Percentiles rank a stretch among this genome's conserved stretches.
These are phyloP conservation scores for Mastigias papua DNA, from an alignment of 30 jellyfish, hydroid and myxozoan species.

Conservation along the genomic window DNA sequence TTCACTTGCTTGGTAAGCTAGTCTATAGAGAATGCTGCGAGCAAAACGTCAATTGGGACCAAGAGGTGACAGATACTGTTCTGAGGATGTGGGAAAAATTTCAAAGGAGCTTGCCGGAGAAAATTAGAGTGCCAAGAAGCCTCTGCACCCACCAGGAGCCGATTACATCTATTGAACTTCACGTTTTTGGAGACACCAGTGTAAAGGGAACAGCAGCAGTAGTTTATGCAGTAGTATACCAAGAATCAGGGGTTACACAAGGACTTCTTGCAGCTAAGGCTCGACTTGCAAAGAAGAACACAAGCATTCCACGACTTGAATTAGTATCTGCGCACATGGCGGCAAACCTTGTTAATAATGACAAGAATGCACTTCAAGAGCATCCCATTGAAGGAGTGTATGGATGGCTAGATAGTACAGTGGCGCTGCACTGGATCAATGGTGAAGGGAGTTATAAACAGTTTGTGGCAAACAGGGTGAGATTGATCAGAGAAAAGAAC, in stretches of 20 bases:
- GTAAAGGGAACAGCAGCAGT: conserved; percentile 75
- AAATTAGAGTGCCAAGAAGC: conserved; percentile 53
- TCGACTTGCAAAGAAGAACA: too few species aligned
- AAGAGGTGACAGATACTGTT: conserved; percentile 23
- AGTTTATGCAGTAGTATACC: conserved; percentile 69
- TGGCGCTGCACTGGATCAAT: conserved; percentile 37
- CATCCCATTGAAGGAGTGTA: too few species aligned
- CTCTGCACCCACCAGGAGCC: conserved; percentile 28
- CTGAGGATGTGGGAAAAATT: conserved; percentile 28
- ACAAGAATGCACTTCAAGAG: too few species aligned
- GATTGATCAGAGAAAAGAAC: background rate
- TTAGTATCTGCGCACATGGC: too few species aligned
- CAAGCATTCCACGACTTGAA: too few species aligned
- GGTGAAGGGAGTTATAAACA: conserved; percentile 2
- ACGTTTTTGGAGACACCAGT: conserved; percentile 84
- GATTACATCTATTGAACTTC: conserved; percentile 54
- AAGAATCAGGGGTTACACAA: conserved; percentile 33
- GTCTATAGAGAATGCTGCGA: conserved; percentile 63
- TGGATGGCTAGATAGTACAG: conserved; percentile 56
- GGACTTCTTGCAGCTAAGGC: conserved; percentile 79
- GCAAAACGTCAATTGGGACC: conserved; percentile 57
- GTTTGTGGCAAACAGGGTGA: background rate
- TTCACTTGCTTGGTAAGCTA: conserved; percentile 47
- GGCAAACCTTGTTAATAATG: too few species aligned
- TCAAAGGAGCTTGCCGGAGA: conserved; percentile 33